A percentile compares a stretch with the other conserved stretches of the same genome.
These are phyloP conservation scores for Ispidina lecontei DNA, from an alignment of 2,797 vertebrate species.

Conservation along the genomic window DNA sequence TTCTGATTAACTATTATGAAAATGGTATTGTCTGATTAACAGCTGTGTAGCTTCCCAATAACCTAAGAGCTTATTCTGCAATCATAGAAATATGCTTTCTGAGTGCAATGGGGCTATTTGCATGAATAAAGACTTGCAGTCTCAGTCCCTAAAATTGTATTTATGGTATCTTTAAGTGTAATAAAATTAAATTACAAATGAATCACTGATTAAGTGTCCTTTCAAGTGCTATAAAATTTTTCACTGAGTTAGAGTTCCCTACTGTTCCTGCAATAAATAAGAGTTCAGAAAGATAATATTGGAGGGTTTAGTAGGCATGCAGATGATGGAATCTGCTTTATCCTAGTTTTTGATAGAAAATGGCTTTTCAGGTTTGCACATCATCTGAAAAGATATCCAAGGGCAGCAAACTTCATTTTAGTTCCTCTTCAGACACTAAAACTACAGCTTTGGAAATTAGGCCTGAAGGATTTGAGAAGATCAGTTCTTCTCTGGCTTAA, in stretches of 20 bases:
- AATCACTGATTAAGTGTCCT: conserved; percentile 62
- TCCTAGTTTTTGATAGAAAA: neutral
- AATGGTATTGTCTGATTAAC: conserved; percentile 59
- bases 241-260: neutral
- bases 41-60: conserved; percentile 46
- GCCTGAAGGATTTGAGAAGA: neutral
- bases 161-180: conserved; percentile 56
- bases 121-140: conserved; percentile 54
- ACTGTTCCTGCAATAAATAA: conserved; percentile 34
- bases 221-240: conserved; percentile 57
- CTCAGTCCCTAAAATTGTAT: conserved; percentile 58
- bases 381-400: neutral
- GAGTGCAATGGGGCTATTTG: conserved; percentile 45
- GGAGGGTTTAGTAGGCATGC: neutral
- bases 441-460: neutral
- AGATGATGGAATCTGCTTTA: neutral
- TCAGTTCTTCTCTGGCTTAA: neutral
- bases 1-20: conserved; percentile 32
- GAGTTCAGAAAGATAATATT: conserved; percentile 9
- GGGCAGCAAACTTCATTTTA: neutral
- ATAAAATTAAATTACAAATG: conserved; percentile 68
- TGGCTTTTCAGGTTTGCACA: neutral
- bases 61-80: conserved; percentile 44
- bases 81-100: conserved; percentile 47
- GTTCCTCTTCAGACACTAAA: neutral